Evolutionary conservation across 2,888 invertebrate genomes (phyloP).

Genomic region (Boloria selene): DNA sequence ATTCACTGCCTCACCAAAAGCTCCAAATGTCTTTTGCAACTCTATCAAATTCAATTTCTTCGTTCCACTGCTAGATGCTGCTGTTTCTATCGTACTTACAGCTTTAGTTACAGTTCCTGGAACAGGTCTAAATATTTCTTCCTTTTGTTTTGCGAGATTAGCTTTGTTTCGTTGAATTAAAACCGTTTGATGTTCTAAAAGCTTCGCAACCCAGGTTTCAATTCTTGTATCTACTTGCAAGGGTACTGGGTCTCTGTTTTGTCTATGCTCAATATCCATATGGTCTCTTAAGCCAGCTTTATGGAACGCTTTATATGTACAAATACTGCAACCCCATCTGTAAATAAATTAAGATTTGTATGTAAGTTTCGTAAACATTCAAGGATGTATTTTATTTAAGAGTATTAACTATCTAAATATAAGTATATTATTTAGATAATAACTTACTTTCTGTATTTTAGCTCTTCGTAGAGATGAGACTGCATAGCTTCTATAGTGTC

Average conservation of each 20-base stretch:
- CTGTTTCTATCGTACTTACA: background rate
- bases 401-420: background rate
- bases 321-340: slow-evolving; percentile 84
- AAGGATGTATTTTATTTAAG: background rate
- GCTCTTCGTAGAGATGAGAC: slow-evolving; percentile 85
- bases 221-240: slow-evolving; percentile 68
- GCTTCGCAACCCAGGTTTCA: slow-evolving; percentile 78
- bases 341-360: slow-evolving; percentile 38
- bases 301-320: slow-evolving; percentile 82
- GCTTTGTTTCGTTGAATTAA: slow-evolving; percentile 55
- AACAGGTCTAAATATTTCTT: slow-evolving; percentile 43
- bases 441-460: slow-evolving; percentile 84
- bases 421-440: background rate
- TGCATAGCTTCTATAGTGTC: slow-evolving; percentile 83
- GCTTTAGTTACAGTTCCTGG: slow-evolving; percentile 28
- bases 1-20: slow-evolving; percentile 53
- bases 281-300: slow-evolving; percentile 80
- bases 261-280: slow-evolving; percentile 72
- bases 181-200: slow-evolving; percentile 58
- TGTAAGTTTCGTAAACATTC: background rate
- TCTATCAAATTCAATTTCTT: slow-evolving; percentile 43
- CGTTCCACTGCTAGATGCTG: background rate
- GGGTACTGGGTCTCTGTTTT: slow-evolving; percentile 57
- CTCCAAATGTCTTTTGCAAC: slow-evolving; percentile 60
- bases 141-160: slow-evolving; percentile 54